Conservation (phyloP, 2,797 vertebrate species). For the Hephaestus fuliginosus region DNA sequence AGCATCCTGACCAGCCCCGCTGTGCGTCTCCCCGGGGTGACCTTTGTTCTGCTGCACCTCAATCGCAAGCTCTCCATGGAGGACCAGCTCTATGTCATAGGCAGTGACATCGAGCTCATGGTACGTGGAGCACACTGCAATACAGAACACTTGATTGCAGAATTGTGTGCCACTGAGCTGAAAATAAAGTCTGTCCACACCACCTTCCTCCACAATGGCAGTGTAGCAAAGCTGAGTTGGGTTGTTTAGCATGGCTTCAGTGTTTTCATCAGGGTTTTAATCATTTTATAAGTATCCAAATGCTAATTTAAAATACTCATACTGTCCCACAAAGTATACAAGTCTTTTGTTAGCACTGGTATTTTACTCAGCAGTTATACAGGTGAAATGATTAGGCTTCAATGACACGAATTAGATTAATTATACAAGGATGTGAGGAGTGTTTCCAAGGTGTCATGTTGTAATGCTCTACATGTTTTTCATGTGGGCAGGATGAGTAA, state of each 20-base stretch:
- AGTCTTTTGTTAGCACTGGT: not conserved
- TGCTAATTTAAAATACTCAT: not conserved
- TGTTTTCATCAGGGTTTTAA: not conserved
- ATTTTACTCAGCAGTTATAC: not conserved
- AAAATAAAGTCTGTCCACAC: not conserved
- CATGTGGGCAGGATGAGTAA: not conserved
- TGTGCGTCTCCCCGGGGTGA: slow-evolving; percentile 95
- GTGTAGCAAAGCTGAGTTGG: not conserved
- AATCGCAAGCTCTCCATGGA: slow-evolving; percentile 99
- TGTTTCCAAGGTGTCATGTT: not conserved
- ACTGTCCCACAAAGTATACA: not conserved
- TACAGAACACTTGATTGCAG: not conserved
- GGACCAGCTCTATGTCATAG: slow-evolving; percentile 98
- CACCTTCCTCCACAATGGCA: not conserved
- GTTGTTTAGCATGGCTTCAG: not conserved
- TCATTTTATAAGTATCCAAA: not conserved
- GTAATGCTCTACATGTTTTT: not conserved
- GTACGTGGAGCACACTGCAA: slow-evolving; percentile 75
- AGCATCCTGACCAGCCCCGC: slow-evolving; percentile 98
- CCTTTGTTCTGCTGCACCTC: slow-evolving; percentile 95
- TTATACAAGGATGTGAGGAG: not conserved
- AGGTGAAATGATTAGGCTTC: not conserved
- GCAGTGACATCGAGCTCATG: slow-evolving; percentile 99
- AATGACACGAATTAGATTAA: not conserved
- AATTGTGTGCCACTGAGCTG: not conserved